These are phyloP conservation scores for Catagonus wagneri DNA, from an alignment of 2,113 vertebrate genomes.

Conservation along the genomic window DNA sequence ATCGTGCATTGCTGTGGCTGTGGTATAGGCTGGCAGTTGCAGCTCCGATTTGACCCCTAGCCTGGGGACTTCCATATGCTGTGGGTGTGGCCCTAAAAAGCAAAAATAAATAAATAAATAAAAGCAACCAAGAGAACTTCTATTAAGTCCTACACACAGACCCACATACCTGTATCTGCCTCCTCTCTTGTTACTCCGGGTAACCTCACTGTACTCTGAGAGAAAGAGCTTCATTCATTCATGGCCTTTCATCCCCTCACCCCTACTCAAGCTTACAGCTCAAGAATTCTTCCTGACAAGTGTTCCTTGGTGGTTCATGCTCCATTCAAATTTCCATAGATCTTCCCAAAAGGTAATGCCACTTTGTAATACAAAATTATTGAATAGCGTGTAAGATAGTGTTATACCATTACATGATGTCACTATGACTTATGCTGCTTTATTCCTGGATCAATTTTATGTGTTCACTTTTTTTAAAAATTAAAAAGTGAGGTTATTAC, in stretches of 20 bases:
- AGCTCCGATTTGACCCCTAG: too few relatives aligned
- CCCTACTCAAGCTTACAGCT: not conserved
- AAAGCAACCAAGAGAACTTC: not conserved
- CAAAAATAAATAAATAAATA: not conserved
- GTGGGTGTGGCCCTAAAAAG: too few relatives aligned
- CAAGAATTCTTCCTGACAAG: not conserved
- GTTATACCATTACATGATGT: not conserved
- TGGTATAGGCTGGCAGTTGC: too few relatives aligned
- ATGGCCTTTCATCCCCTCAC: not conserved
- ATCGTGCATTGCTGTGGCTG: too few relatives aligned
- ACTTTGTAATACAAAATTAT: not conserved
- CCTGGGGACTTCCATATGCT: too few relatives aligned
- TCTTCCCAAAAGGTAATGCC: not conserved
- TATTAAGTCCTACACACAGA: not conserved
- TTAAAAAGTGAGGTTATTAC: not conserved
- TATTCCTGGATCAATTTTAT: slow-evolving; percentile 23
- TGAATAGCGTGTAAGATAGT: not conserved
- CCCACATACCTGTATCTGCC: not conserved
- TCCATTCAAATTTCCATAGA: not conserved
- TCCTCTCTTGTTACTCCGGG: not conserved
- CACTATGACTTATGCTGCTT: not conserved
- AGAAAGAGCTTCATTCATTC: not conserved
- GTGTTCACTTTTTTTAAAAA: not conserved
- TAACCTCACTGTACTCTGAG: not conserved
- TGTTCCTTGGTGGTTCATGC: not conserved